Evolutionary conservation across 1,140 invertebrate species (phyloP), one percentile per base, ranked within the genome.

Genomic region (Drosophila novamexicana): DNA sequence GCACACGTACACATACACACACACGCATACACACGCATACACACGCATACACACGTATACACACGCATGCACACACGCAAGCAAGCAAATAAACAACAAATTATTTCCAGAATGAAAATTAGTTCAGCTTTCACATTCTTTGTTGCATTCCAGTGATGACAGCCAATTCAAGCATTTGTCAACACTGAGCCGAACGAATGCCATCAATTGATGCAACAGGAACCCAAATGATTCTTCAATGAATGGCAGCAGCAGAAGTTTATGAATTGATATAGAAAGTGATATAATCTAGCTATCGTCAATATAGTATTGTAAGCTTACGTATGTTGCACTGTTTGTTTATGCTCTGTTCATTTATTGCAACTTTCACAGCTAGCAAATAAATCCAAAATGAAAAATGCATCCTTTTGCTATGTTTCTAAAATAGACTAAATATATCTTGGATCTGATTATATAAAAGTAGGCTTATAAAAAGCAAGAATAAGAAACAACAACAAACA

Each of bases 91-190:
- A 76, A 70, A 70, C 65, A 77, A 78, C 32, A 70, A 69, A 73
- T 86, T 67, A 75, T 78, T 80, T 81, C n/a, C 52, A 76, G 44
- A 67, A 86, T 88, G 68, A 67, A 88, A 86, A 86, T 86, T 82
- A 86, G 81, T 84, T 83, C 73, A 57, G 47, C 36, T 37, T 50
- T 54, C 52, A 29, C 29, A 74, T 12, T 10, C 44, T 29, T 52
- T 42, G 59, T 67, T 81, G 75, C 75, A 81, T 86, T 34, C 36
- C 63, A 66, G 34, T 37, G 53, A 34, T 9, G 37, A 34, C 68
- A 64, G 36, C 42, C 52, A 56, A 65, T 45, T 52, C 49, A 69
- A 45, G 44, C 42, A 18, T 44, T 58, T 44, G n/a, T 40, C 42
- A 47, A 18, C 42, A 36, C 16, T 5, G 12, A 44, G 40, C 29